Conservation (phyloP, 2,888 invertebrate genomes). For the Exocentrus adspersus region DNA sequence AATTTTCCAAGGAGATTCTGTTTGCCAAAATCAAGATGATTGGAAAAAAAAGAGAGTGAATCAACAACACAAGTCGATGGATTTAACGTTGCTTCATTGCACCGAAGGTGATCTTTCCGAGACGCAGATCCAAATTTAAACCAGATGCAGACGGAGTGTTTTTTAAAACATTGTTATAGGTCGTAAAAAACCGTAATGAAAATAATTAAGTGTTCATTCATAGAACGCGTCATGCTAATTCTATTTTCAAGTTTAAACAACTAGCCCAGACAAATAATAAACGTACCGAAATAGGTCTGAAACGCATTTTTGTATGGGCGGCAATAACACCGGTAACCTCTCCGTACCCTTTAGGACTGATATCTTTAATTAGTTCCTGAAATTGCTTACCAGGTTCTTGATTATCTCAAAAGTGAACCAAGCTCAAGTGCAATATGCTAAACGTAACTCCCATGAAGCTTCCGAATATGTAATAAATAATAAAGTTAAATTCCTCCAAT, state of each 20-base stretch:
- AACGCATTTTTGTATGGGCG: conserved; percentile 30
- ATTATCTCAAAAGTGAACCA: too few relatives aligned
- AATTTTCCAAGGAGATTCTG: too few relatives aligned
- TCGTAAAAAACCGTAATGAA: conserved; percentile 25
- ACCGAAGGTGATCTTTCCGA: neutral
- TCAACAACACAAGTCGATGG: too few relatives aligned
- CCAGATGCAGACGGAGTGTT: neutral
- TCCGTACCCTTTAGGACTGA: neutral
- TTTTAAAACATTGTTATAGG: conserved; percentile 18
- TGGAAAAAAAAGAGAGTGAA: too few relatives aligned
- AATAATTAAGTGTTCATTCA: conserved; percentile 27
- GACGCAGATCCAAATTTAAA: conserved; percentile 16
- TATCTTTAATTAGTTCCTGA: too few relatives aligned
- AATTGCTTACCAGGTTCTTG: too few relatives aligned
- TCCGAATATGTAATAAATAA: too few relatives aligned
- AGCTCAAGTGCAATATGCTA: too few relatives aligned
- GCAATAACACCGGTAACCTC: conserved; percentile 24
- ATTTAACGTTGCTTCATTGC: neutral
- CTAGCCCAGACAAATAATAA: conserved; percentile 25
- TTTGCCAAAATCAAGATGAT: too few relatives aligned
- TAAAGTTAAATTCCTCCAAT: too few relatives aligned
- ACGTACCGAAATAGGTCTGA: conserved; percentile 17
- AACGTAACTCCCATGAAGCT: too few relatives aligned
- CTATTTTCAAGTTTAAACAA: conserved; percentile 29
- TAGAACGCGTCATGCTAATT: conserved; percentile 23